Evolutionary conservation across 2,797 vertebrate species (phyloP), one percentile per base, ranked within the genome.

Genomic region (Ispidina lecontei): DNA sequence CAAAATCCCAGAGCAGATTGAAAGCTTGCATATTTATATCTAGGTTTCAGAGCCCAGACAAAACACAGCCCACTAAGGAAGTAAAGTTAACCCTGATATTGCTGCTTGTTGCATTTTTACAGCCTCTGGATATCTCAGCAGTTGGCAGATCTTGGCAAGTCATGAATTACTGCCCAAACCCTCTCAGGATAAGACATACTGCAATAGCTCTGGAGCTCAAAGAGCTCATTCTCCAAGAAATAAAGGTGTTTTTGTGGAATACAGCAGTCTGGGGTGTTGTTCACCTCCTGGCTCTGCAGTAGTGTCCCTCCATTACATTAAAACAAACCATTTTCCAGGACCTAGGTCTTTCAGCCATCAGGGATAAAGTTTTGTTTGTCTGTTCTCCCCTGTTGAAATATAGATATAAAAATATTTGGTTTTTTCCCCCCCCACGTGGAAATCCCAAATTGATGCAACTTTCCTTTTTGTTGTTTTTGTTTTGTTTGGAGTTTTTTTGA

Each of bases 21-120:
- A 80, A 92, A 94, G 56, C 79, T 86, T 90, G 80, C 74, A 88
- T 73, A 90, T 95, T 90, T 96, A 94, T 79, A 94, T 64, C 83
- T 35, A 68, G 54, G n/a, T 60, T 96, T 90, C 87, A 90, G 71
- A 90, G 64, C 49, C 83, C 85, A 95, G 94, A 96, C 91, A 93
- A 92, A 96, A 93, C 83, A 93, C 77, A 94, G 87, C 9, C 54
- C 64, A 33, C 60, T 62, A 68, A 85, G 73, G 80, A 90, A 91
- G 46, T 12, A 12, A 65, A 62, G 60, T 86, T 93, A 96, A 92
- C 77, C 54, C 90, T 82, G 89, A 58, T 23, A 54, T 0, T 67
- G 51, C 83, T 64, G 70, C 35, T 54, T 79, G 37, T 10, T 75
- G 63, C 5, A 25, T 70, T 84, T 87, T 69, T 44, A 44, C 33